phyloP scores from a whole-genome alignment of 1,140 invertebrate genomes.

The Heterodera schachtii region DNA sequence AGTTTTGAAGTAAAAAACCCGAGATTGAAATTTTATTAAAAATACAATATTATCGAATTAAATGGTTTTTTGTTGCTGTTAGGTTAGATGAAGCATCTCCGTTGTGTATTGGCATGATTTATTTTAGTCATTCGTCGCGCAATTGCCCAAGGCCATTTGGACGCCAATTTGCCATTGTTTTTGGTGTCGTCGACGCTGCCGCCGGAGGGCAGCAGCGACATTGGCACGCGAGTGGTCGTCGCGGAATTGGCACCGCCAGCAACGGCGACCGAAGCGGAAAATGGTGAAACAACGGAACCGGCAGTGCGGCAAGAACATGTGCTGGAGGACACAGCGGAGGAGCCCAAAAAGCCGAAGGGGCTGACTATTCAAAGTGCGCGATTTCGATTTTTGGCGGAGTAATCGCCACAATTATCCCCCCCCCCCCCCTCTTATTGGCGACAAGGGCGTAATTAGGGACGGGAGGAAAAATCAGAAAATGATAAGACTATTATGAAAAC shows the following conservation, averaged over 20 bases:
- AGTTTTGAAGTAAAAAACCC: not conserved
- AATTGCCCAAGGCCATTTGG: slow-evolving; percentile 1
- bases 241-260: slow-evolving; percentile 21
- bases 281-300: not conserved
- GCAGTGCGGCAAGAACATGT: slow-evolving; percentile 12
- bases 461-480: too few species aligned
- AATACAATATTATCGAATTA: too few species aligned
- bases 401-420: too few species aligned
- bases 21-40: not conserved
- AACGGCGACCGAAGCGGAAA: not conserved
- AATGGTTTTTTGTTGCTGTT: too few species aligned
- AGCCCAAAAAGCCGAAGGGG: slow-evolving; percentile 21
- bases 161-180: slow-evolving; percentile 26
- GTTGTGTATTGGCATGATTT: too few species aligned
- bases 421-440: too few species aligned
- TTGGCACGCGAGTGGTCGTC: not conserved
- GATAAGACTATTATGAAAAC: too few species aligned
- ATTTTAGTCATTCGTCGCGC: slow-evolving; percentile 36
- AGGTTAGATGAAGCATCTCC: too few species aligned
- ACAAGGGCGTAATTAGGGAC: too few species aligned
- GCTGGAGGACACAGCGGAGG: slow-evolving; percentile 35
- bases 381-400: too few species aligned
- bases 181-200: not conserved
- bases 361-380: slow-evolving; percentile 58
- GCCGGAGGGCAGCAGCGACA: not conserved